Conservation (phyloP, 2,888 invertebrate species). For the Eupithecia subfuscata region DNA sequence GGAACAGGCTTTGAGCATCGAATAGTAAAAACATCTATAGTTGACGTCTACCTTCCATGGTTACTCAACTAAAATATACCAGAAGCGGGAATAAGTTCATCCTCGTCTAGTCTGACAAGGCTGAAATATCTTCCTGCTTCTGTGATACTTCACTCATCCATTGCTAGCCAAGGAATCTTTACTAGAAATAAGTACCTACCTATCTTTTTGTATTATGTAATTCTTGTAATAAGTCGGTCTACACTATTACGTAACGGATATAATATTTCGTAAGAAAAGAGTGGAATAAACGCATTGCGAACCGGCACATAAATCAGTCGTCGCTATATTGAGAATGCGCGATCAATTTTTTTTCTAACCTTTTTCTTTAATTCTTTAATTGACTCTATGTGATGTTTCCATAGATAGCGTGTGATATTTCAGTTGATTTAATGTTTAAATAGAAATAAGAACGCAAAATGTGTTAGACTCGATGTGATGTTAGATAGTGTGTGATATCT, state of each 20-base stretch:
- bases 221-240: neutral
- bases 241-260: neutral
- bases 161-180: neutral
- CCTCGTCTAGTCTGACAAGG: neutral
- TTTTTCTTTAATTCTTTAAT: neutral
- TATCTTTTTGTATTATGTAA: too few relatives aligned
- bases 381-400: neutral
- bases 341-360: neutral
- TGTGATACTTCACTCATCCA: constrained; percentile 1
- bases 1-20: neutral
- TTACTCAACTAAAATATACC: neutral
- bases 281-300: neutral
- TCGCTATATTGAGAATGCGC: neutral
- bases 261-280: neutral
- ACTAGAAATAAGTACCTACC: neutral
- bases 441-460: neutral
- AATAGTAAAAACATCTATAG: neutral
- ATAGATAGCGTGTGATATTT: neutral
- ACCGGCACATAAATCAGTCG: neutral
- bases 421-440: neutral
- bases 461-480: neutral
- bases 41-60: neutral
- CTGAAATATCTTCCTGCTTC: constrained; percentile 5
- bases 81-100: constrained; percentile 9
- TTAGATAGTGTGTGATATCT: neutral